Evolutionary conservation across 2,113 vertebrate species (phyloP), one percentile per base, ranked within the genome.

Genomic region (Etheostoma spectabile): DNA sequence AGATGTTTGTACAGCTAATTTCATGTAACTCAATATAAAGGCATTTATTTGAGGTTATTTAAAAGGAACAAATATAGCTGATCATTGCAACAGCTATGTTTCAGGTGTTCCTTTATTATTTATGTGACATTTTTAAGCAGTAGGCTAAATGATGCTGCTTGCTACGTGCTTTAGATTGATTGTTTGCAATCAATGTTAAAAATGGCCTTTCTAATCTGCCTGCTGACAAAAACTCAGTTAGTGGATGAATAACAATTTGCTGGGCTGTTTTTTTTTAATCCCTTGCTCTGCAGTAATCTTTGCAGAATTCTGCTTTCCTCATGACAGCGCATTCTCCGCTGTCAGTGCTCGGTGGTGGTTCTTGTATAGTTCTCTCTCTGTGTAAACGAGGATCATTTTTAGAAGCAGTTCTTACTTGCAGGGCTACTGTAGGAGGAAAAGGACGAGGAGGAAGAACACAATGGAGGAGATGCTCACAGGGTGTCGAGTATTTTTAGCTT

Each of bases 401-500:
- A 77, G 84, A 84, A 86, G 59, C 81, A 59, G 82, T 4, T 84
- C 83, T 85, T 63, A 59, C 77, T 86, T 82, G 74, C 83, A 86
- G 67, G 74, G 42, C 62, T 71, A 55, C 78, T 82, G 85, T 90
- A 86, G 91, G 86, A 89, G 90, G 88, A 86, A 53, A 79, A 85
- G 80, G 77, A 90, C 1, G 30, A 68, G 60, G 79, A 88, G 89
- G 81, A 91, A 53, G 85, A 87, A 83, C 68, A 87, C 75, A 69
- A 57, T 79, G 82, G 79, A 90, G 76, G 85, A 89, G 89, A 89
- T 91, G 88, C 85, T 87, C 77, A 81, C 81, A 59, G 86, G 82
- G 92, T 89, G 88, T 87, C 13, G 61, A 68, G 77, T 93, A 93
- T 93, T 89, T 93, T 92, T 92, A 91, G 88, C 84, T 77, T 81